Percentiles rank a stretch among this genome's conserved stretches.
These are phyloP conservation scores for Cecropterus lyciades DNA, from an alignment of 1,140 invertebrate genomes.

Conservation along the genomic window DNA sequence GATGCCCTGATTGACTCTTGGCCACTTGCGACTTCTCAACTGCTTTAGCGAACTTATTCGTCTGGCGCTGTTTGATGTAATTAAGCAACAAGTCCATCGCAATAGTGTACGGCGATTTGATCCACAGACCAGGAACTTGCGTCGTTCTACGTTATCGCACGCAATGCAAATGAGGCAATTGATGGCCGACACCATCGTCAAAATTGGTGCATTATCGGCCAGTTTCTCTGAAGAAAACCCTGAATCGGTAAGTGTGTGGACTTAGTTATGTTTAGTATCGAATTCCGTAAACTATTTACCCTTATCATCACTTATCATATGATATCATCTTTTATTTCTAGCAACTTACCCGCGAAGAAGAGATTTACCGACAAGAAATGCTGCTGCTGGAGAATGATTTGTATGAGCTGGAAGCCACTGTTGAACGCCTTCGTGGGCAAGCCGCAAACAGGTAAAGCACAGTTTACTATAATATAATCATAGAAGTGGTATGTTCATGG, in stretches of 20 bases:
- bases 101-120: slow-evolving; percentile 39
- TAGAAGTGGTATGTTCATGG: too few species aligned
- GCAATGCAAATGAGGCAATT: slow-evolving; percentile 95
- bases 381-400: slow-evolving; percentile 95
- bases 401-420: slow-evolving; percentile 96
- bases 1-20: slow-evolving; percentile 14
- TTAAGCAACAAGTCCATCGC: not conserved
- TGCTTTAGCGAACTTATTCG: slow-evolving; percentile 38
- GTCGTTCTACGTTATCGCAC: slow-evolving; percentile 95
- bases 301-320: too few species aligned
- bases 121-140: slow-evolving; percentile 88
- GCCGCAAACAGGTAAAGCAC: slow-evolving; percentile 92
- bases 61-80: not conserved
- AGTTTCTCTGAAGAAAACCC: slow-evolving; percentile 65
- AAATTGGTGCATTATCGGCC: slow-evolving; percentile 88
- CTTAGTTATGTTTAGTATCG: not conserved
- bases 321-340: slow-evolving; percentile 41
- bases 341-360: slow-evolving; percentile 85
- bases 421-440: slow-evolving; percentile 97
- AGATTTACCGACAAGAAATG: slow-evolving; percentile 96
- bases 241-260: slow-evolving; percentile 55
- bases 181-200: slow-evolving; percentile 94
- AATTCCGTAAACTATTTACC: not conserved
- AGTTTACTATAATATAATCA: not conserved
- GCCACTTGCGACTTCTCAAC: slow-evolving; percentile 40